Percentiles rank a stretch among this genome's conserved stretches.
These are phyloP conservation scores for Thripadectes ignobilis DNA, from an alignment of 2,797 vertebrate genomes.

Conservation along the genomic window DNA sequence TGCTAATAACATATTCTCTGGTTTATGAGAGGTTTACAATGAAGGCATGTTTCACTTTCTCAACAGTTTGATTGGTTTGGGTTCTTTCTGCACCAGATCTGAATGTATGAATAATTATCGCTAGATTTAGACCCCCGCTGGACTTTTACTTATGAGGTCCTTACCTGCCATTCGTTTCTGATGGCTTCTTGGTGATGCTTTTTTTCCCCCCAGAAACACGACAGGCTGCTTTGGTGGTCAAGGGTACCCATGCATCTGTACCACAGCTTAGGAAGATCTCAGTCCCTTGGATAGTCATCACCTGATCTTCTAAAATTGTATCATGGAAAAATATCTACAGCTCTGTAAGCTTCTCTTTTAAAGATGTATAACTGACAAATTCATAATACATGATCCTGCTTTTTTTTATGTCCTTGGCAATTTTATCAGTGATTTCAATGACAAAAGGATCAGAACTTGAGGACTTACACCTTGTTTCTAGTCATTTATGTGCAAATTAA, in stretches of 20 bases:
- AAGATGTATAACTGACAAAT: not conserved
- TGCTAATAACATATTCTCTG: not conserved
- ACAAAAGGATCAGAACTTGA: not conserved
- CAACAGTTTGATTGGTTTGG: not conserved
- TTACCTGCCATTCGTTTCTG: not conserved
- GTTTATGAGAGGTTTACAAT: not conserved
- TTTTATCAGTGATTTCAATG: not conserved
- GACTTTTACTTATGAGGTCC: not conserved
- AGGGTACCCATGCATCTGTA: not conserved
- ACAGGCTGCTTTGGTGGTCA: not conserved
- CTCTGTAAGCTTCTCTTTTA: not conserved
- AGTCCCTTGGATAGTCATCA: not conserved
- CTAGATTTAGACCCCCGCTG: not conserved
- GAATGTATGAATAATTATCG: not conserved
- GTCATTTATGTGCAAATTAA: slow-evolving; percentile 11
- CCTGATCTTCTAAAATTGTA: not conserved
- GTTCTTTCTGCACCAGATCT: not conserved
- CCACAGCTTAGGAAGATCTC: not conserved
- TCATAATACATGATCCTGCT: not conserved
- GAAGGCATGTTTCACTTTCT: not conserved
- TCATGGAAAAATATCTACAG: not conserved
- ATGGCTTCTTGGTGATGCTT: not conserved
- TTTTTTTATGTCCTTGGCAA: not conserved
- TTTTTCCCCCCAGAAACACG: fast-evolving
- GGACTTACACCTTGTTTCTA: not conserved